Evolutionary conservation across 2,888 invertebrate genomes (phyloP).

Genomic region (Andrena flavipes): DNA sequence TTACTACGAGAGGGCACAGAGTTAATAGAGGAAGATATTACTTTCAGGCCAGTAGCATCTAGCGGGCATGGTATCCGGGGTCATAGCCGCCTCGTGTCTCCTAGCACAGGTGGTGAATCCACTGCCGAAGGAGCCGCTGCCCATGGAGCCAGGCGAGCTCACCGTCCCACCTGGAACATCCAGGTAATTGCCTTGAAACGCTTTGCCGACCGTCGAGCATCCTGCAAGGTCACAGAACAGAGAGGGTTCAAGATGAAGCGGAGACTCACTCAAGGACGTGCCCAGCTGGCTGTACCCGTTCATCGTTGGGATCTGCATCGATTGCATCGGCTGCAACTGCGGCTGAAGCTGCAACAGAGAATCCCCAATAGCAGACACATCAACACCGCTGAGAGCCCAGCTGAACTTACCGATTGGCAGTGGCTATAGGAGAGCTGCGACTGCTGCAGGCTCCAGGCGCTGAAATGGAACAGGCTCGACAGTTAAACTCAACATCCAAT

Average conservation of each 20-base stretch:
- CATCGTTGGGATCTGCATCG: conserved; percentile 85
- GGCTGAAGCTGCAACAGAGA: conserved; percentile 78
- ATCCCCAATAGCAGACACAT: background rate
- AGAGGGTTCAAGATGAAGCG: conserved; percentile 17
- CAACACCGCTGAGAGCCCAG: background rate
- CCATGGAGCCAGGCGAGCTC: conserved; percentile 76
- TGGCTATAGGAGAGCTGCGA: conserved; percentile 84
- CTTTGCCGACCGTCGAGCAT: conserved; percentile 75
- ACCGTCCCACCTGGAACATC: conserved; percentile 82
- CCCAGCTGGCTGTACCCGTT: conserved; percentile 84
- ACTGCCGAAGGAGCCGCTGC: conserved; percentile 76
- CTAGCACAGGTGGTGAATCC: conserved; percentile 79
- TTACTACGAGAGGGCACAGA: background rate
- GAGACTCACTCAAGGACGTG: conserved; percentile 83
- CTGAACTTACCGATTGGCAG: conserved; percentile 78
- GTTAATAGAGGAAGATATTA: conserved; percentile 59
- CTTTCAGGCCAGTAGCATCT: conserved; percentile 82
- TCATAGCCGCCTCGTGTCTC: conserved; percentile 77
- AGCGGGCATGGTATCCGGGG: conserved; percentile 72
- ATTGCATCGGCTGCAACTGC: conserved; percentile 84
- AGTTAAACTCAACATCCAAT: too few species aligned
- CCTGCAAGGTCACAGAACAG: conserved; percentile 14
- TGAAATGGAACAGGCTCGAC: conserved; percentile 64
- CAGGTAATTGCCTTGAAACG: conserved; percentile 83
- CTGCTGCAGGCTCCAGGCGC: conserved; percentile 83